Conservation (phyloP, 1,140 invertebrate species). For the Arion vulgaris region DNA sequence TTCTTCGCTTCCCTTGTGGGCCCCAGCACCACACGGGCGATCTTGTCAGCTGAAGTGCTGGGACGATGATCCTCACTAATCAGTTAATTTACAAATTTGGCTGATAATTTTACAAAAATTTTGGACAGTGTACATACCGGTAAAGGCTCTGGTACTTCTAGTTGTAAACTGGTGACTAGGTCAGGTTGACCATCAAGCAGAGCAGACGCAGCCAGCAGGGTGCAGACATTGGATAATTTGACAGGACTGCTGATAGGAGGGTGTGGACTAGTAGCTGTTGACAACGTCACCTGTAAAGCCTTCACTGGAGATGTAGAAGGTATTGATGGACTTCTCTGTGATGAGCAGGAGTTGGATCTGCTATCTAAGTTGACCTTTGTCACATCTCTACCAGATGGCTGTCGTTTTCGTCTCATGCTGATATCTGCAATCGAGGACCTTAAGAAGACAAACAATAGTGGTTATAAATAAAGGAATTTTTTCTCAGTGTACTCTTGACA, state of each 20-base stretch:
- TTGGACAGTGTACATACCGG: conserved; percentile 3
- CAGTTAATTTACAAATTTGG: too few species aligned
- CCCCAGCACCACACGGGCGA: too few species aligned
- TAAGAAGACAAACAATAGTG: background rate
- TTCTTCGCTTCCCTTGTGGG: too few species aligned
- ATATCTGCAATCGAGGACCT: conserved; percentile 6
- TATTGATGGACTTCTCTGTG: conserved; percentile 6
- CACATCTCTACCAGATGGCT: background rate
- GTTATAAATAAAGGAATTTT: background rate
- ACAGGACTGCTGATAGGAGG: conserved; percentile 24
- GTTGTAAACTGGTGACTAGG: conserved; percentile 5
- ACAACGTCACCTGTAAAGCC: conserved; percentile 10
- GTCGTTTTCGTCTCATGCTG: conserved; percentile 6
- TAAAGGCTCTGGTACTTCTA: conserved; percentile 19
- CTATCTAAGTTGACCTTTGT: background rate
- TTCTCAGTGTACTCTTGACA: too few species aligned
- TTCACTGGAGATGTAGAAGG: background rate
- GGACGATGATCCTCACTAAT: too few species aligned
- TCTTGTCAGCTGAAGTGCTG: too few species aligned
- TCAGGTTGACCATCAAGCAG: conserved; percentile 30
- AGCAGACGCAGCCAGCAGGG: conserved; percentile 24
- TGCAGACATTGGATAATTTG: conserved; percentile 32
- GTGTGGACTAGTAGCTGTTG: conserved; percentile 15
- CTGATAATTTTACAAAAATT: too few species aligned
- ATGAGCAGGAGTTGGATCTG: background rate